A percentile compares a stretch with the other conserved stretches of the same genome.
Evolutionary conservation across 2,797 vertebrate genomes (phyloP).

Genomic region (Megalops cyprinoides): DNA sequence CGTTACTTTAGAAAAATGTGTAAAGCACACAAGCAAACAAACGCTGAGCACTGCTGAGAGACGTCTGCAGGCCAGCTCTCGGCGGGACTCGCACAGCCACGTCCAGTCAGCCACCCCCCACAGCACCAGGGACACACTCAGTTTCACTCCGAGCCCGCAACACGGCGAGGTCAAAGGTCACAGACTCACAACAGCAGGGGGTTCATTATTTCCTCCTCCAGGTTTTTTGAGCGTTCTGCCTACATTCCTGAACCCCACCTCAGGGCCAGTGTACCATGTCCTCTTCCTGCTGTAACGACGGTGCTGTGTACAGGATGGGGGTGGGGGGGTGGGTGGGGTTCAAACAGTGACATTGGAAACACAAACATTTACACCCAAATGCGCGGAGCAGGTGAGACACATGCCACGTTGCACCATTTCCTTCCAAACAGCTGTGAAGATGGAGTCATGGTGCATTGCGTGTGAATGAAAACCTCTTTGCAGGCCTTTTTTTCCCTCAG

Average conservation of each 20-base stretch:
- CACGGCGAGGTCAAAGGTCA: constrained; percentile 67
- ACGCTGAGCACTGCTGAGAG: neutral
- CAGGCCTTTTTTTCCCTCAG: neutral
- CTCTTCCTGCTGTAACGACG: neutral
- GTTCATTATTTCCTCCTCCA: constrained; percentile 53
- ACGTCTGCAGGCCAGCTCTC: too few species aligned
- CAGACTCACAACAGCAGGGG: constrained; percentile 51
- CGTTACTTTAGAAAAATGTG: neutral
- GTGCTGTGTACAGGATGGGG: neutral
- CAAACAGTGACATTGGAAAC: too few species aligned
- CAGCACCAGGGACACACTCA: constrained; percentile 44
- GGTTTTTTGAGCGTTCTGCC: neutral
- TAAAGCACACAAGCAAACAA: neutral
- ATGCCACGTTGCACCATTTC: neutral
- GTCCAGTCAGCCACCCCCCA: constrained; percentile 40
- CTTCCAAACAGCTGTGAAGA: neutral
- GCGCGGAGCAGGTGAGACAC: neutral
- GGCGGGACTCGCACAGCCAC: too few species aligned
- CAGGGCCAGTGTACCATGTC: neutral
- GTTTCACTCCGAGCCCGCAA: constrained; percentile 57
- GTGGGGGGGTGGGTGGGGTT: too few species aligned
- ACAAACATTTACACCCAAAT: neutral
- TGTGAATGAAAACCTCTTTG: neutral
- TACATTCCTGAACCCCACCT: neutral
- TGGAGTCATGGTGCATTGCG: neutral